Evolutionary conservation across 2,797 vertebrate species (phyloP).

Genomic region (Gobio occitaniae): DNA sequence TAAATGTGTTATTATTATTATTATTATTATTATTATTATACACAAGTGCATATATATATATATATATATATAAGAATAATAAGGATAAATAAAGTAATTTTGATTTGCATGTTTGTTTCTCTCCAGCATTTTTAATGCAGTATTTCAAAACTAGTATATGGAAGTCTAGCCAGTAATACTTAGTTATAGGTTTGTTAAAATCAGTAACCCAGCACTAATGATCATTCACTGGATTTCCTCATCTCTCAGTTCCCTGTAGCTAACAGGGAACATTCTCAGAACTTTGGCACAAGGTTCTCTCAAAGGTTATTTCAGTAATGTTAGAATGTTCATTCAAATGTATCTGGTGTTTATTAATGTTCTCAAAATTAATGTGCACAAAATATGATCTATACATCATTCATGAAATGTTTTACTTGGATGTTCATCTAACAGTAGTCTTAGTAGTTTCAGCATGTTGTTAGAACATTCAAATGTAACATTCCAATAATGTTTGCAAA

Average conservation of each 20-base stretch:
- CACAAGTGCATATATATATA: not conserved
- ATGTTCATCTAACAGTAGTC: too few species aligned
- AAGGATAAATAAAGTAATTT: not conserved
- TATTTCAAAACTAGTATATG: not conserved
- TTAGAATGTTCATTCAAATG: not conserved
- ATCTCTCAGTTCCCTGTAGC: not conserved
- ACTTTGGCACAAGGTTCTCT: not conserved
- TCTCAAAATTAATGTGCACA: not conserved
- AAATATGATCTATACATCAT: not conserved
- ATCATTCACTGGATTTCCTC: not conserved
- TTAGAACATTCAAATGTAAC: too few species aligned
- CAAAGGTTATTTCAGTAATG: not conserved
- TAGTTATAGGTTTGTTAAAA: not conserved
- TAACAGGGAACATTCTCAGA: not conserved
- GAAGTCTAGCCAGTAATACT: not conserved
- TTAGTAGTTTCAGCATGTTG: too few species aligned
- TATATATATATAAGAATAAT: too few species aligned
- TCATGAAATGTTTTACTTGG: not conserved
- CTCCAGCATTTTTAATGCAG: not conserved
- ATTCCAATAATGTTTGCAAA: too few species aligned
- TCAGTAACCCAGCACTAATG: not conserved
- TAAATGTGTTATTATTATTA: not conserved
- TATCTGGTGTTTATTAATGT: not conserved
- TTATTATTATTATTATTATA: not conserved
- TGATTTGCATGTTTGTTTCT: not conserved